phyloP scores from a whole-genome alignment of 2,888 invertebrate species.

The Chymomyza amoena region DNA sequence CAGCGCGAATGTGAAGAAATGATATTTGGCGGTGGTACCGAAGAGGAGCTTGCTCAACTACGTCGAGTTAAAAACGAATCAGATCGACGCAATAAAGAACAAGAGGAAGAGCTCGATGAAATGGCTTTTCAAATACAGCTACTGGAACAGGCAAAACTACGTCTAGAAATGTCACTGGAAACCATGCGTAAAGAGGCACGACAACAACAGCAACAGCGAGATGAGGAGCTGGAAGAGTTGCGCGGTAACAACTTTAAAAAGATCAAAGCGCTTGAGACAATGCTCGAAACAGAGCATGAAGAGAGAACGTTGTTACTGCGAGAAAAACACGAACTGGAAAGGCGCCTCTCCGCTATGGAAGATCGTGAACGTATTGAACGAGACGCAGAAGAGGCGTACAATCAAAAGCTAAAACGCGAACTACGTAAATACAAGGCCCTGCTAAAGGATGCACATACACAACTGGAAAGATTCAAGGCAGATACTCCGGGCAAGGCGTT shows the following conservation, averaged over 20 bases:
- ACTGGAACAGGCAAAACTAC: slow-evolving; percentile 94
- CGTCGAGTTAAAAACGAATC: slow-evolving; percentile 92
- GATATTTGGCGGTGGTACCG: slow-evolving; percentile 88
- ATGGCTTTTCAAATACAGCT: slow-evolving; percentile 93
- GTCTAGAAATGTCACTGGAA: slow-evolving; percentile 95
- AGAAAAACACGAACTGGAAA: slow-evolving; percentile 94
- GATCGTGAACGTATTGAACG: slow-evolving; percentile 87
- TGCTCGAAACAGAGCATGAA: slow-evolving; percentile 95
- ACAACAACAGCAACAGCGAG: slow-evolving; percentile 92
- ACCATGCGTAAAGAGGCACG: slow-evolving; percentile 94
- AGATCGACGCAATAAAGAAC: slow-evolving; percentile 90
- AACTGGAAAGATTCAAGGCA: slow-evolving; percentile 92
- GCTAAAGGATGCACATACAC: slow-evolving; percentile 93
- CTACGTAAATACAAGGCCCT: slow-evolving; percentile 93
- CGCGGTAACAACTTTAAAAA: slow-evolving; percentile 94
- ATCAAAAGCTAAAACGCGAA: slow-evolving; percentile 89
- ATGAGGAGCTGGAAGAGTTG: slow-evolving; percentile 95
- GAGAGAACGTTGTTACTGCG: slow-evolving; percentile 91
- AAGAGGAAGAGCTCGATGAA: slow-evolving; percentile 97
- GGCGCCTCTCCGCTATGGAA: slow-evolving; percentile 88
- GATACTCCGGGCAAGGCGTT: slow-evolving; percentile 90
- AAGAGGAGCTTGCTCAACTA: slow-evolving; percentile 90
- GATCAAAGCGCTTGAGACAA: slow-evolving; percentile 93
- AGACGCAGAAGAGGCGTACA: slow-evolving; percentile 85
- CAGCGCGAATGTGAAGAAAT: slow-evolving; percentile 92